Evolutionary conservation across 1,140 invertebrate genomes (phyloP).

Genomic region (Charaxes varanes): DNA sequence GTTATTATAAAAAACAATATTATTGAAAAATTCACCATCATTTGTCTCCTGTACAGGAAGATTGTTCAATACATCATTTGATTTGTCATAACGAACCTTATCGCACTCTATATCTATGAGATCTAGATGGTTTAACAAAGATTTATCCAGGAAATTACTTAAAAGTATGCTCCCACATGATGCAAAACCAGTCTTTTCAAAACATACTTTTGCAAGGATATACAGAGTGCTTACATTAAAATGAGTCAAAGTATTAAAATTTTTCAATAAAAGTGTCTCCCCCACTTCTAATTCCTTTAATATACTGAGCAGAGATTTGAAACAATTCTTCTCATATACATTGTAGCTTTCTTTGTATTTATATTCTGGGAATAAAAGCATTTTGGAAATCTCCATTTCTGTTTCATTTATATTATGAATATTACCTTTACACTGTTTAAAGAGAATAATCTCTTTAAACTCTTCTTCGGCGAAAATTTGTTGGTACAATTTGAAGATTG

Average conservation of each 20-base stretch:
- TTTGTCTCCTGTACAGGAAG: constrained; percentile 54
- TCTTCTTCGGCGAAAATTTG: constrained; percentile 58
- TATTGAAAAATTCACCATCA: constrained; percentile 52
- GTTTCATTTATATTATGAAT: constrained; percentile 23
- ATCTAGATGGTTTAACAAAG: constrained; percentile 36
- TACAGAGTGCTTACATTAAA: constrained; percentile 64
- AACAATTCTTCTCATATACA: constrained; percentile 56
- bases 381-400: constrained; percentile 31
- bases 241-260: constrained; percentile 57
- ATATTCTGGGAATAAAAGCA: constrained; percentile 37
- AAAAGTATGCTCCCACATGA: constrained; percentile 44
- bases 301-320: constrained; percentile 36
- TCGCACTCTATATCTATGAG: constrained; percentile 44
- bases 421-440: constrained; percentile 27
- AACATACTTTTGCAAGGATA: constrained; percentile 51
- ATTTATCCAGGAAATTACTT: constrained; percentile 40
- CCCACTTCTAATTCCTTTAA: constrained; percentile 38
- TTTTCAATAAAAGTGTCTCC: constrained; percentile 47
- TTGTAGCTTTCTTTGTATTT: constrained; percentile 41
- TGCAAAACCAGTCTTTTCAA: constrained; percentile 54
- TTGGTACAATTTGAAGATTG: constrained; percentile 63
- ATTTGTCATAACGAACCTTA: constrained; percentile 30
- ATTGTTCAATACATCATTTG: constrained; percentile 50
- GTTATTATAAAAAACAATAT: constrained; percentile 62
- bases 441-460: constrained; percentile 45